A percentile compares a stretch with the other conserved stretches of the same genome.
These are phyloP conservation scores for Ochotona curzoniae DNA, from an alignment of 2,113 vertebrate genomes.

Conservation along the genomic window DNA sequence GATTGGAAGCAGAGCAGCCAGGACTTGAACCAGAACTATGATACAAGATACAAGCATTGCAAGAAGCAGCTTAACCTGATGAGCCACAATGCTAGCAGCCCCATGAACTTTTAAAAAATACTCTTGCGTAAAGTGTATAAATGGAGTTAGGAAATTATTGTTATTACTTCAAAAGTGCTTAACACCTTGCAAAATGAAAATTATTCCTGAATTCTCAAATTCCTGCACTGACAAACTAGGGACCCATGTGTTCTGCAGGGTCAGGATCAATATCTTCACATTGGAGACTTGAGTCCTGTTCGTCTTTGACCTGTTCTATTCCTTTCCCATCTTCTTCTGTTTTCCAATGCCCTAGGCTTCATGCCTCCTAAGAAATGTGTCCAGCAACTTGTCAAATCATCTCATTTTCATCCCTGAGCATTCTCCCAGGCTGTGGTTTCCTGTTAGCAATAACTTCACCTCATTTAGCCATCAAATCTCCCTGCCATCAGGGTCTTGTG, in stretches of 20 bases:
- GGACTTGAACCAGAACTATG: too few relatives aligned
- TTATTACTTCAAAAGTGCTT: neutral
- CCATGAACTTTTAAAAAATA: too few relatives aligned
- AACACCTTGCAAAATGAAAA: neutral
- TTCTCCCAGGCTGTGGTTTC: slow-evolving; percentile 32
- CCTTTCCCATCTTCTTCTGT: neutral
- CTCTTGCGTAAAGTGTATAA: neutral
- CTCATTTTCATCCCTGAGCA: slow-evolving; percentile 45
- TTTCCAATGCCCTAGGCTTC: slow-evolving; percentile 19
- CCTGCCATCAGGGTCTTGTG: neutral
- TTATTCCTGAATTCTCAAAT: neutral
- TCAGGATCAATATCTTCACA: neutral
- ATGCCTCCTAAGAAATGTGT: neutral
- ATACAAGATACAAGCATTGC: too few relatives aligned
- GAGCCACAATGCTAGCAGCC: too few relatives aligned
- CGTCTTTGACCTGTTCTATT: neutral
- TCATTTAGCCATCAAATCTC: neutral
- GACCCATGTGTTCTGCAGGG: neutral
- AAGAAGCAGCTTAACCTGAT: too few relatives aligned
- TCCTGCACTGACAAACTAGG: neutral
- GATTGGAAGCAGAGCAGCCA: too few relatives aligned
- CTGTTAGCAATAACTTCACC: slow-evolving; percentile 22
- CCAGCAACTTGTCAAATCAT: slow-evolving; percentile 50
- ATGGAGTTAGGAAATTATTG: neutral
- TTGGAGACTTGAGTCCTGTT: too few relatives aligned